Evolutionary conservation across 2,113 vertebrate species (phyloP), one percentile per base, ranked within the genome.

Genomic region (Plestiodon gilberti): DNA sequence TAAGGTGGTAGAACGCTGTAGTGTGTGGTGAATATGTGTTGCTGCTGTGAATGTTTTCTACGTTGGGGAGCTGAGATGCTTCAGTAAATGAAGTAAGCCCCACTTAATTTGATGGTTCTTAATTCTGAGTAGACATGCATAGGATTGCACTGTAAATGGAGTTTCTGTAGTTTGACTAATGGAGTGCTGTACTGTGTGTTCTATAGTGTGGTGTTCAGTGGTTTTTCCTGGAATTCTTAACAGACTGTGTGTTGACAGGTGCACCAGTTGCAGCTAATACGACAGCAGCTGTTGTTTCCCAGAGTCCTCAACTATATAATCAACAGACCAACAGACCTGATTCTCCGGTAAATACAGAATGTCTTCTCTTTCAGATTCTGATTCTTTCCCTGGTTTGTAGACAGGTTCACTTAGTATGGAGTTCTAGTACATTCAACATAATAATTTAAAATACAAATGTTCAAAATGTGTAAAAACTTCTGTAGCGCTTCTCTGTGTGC

Each of bases 231-330:
- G 84, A 84, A 11, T 61, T 25, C 0, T 74, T 93, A 86, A 87
- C 77, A 33, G 10, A 35, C 11, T 87, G 0, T 95, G 33, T 93
- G 3, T 94, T 95, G 85, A 90, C 92, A 97, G 96, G 96, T 90
- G 94, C 96, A 90, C 94, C 97, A 0, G 93, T 97, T 89, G 96
- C 98, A 80, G 97, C 98, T 78, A 96, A 97, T 79, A 96, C 98
- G 78, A 96, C 97, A 75, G 97, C 97, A 35, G 98, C 98, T n/a
- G 98, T 99, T 8, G 98, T 99, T 61, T 98, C 98, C 86, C 98
- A 98, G 93, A 97, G 95, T 88, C 96, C 98, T 30, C 98, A 99
- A 89, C 96, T 98, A 25, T 99, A 99, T 88, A 97, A 96, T 95
- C 98, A 98, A 73, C 97, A 98, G n/a, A 88, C 96, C 95, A 95